phyloP scores from a whole-genome alignment of 2,797 vertebrate genomes.

The Vespertilio murinus region DNA sequence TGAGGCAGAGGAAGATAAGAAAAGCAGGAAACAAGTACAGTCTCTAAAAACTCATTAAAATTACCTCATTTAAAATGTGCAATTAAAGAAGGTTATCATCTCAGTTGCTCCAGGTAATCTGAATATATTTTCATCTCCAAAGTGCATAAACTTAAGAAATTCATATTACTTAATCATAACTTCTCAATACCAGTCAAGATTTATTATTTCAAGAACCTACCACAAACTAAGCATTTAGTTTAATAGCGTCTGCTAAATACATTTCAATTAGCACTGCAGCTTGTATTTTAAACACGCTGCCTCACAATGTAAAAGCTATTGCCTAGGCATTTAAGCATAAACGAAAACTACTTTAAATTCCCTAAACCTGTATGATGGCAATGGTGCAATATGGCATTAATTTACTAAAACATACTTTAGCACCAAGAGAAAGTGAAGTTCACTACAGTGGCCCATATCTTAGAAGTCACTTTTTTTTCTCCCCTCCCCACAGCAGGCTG shows the following conservation, averaged over 20 bases:
- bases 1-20: neutral
- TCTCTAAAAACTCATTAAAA: neutral
- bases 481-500: neutral
- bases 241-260: neutral
- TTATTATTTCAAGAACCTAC: neutral
- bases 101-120: neutral
- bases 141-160: constrained; percentile 2
- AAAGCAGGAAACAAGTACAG: neutral
- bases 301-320: neutral
- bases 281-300: constrained; percentile 24
- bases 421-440: neutral
- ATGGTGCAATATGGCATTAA: neutral
- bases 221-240: neutral
- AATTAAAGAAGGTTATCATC: constrained; percentile 3
- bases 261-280: neutral
- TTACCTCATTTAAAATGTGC: neutral
- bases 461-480: neutral
- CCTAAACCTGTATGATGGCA: neutral
- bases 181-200: neutral
- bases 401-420: constrained; percentile 14
- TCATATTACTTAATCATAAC: neutral
- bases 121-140: neutral
- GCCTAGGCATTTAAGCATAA: neutral
- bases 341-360: neutral
- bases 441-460: neutral